Base-by-base conservation (phyloP, 2,797 vertebrate genomes). In the Erethizon dorsatum region DNA sequence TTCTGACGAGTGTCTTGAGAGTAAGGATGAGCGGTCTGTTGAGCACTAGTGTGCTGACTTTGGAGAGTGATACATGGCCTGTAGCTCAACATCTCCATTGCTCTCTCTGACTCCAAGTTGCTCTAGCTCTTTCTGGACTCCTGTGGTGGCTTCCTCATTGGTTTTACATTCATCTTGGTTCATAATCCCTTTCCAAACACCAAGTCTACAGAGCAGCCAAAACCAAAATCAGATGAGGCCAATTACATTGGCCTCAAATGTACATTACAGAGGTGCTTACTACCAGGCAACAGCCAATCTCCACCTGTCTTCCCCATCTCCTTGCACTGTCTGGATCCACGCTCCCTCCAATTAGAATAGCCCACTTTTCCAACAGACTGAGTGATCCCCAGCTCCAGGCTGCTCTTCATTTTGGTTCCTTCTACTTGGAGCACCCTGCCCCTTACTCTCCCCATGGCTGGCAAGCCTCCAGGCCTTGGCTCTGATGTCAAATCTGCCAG, bases 1-100 rank as follows among this genome's bases (percentile, higher is more conserved):
- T 69, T 96, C 89, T 88, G 31, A 83, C 82, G 47, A 56, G 31
- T 59, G 5, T 33, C 91, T 45, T 71, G 65, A 90, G 71, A 87
- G n/a, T 89, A 56, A 85, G 22, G 28, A 56, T 73, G 82, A 75
- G 8, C 17, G 24, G 65, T 33, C 79, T 57, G 20, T 12, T 45
- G 2, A 54, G 26, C 71, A 57, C 59, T 26, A 69, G 69, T 11
- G 28, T 71, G 85, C 63, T 69, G 92, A 78, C 61, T 22, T 85
- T 1, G 45, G 47, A 73, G 89, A 33, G 31, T 59, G 20, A 5
- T 15, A 5, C 41, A 10, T 83, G 47, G 11, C 56, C 28, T 75
- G 28, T 84, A 77, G 50, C 57, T 96, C 47, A 69, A 31, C 14
- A 0, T 41, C 13, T 37, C 2, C 41, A 20, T 88, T 47, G 50